A percentile compares a stretch with the other conserved stretches of the same genome.
Evolutionary conservation across 2,113 vertebrate species (phyloP).

Genomic region (Thunnus thynnus): DNA sequence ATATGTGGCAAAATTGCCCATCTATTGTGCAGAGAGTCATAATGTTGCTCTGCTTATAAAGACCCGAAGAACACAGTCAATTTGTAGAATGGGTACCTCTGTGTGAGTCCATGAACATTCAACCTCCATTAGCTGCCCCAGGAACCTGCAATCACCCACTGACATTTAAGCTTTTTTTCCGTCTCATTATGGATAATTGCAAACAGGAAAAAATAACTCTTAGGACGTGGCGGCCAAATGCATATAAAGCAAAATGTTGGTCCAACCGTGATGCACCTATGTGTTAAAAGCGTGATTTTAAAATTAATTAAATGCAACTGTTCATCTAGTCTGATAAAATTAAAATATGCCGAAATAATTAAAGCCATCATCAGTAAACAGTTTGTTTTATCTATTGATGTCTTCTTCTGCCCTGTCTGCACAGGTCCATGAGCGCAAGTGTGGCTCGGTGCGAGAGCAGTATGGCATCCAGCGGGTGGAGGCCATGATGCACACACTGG

Average conservation of each 20-base stretch:
- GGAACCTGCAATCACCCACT: slow-evolving; percentile 39
- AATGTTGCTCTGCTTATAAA: slow-evolving; percentile 33
- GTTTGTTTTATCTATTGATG: slow-evolving; percentile 1
- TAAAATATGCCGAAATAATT: neutral
- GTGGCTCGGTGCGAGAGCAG: slow-evolving; percentile 96
- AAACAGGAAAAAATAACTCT: slow-evolving; percentile 11
- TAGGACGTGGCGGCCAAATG: slow-evolving; percentile 12
- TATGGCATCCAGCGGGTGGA: slow-evolving; percentile 99
- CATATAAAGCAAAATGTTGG: slow-evolving; percentile 32
- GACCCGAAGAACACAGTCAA: slow-evolving; percentile 26
- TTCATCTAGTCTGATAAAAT: neutral
- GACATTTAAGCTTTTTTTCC: slow-evolving; percentile 41
- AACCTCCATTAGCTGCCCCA: slow-evolving; percentile 47
- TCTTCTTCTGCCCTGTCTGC: neutral
- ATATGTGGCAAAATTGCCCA: neutral
- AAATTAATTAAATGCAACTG: neutral
- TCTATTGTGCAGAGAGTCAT: neutral
- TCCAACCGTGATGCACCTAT: slow-evolving; percentile 14
- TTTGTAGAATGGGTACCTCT: slow-evolving; percentile 39
- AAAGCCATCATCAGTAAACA: neutral
- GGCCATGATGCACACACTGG: slow-evolving; percentile 96
- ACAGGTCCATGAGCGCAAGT: slow-evolving; percentile 94
- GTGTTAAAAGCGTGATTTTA: neutral
- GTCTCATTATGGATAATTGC: slow-evolving; percentile 51
- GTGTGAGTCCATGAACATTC: slow-evolving; percentile 40